These are phyloP conservation scores for Rhea americana DNA, from an alignment of 2,113 vertebrate genomes.

Conservation along the genomic window DNA sequence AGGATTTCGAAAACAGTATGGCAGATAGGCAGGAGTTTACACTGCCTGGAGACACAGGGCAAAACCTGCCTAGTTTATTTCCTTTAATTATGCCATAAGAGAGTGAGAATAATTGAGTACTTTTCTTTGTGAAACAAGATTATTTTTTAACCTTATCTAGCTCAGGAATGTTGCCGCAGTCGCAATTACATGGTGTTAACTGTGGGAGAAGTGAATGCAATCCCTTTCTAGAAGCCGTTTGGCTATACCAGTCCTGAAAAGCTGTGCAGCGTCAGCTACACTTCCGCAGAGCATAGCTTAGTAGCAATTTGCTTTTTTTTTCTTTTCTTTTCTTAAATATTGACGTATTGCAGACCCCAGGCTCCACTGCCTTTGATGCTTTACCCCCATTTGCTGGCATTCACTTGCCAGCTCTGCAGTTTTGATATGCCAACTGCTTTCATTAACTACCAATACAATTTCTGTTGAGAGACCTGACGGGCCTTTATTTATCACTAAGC, in stretches of 20 bases:
- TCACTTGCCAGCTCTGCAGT: slow-evolving; percentile 26
- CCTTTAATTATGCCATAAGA: slow-evolving; percentile 34
- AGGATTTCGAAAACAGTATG: background rate
- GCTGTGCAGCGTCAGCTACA: slow-evolving; percentile 44
- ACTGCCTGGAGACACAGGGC: slow-evolving; percentile 18
- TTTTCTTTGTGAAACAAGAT: slow-evolving; percentile 61
- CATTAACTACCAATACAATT: slow-evolving; percentile 40
- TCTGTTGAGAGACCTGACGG: slow-evolving; percentile 48
- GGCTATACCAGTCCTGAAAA: slow-evolving; percentile 62
- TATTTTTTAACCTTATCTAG: slow-evolving; percentile 60
- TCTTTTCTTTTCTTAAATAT: slow-evolving; percentile 1
- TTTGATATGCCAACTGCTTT: slow-evolving; percentile 23
- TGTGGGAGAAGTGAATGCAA: slow-evolving; percentile 62
- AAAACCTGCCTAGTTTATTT: slow-evolving; percentile 37
- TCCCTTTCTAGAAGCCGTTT: slow-evolving; percentile 48
- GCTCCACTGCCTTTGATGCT: slow-evolving; percentile 37
- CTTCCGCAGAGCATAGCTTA: slow-evolving; percentile 46
- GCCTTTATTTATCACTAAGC: slow-evolving; percentile 58
- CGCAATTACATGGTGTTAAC: slow-evolving; percentile 32
- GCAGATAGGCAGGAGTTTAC: slow-evolving; percentile 32
- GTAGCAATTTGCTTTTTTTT: slow-evolving; percentile 12
- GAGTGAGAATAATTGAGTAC: slow-evolving; percentile 54
- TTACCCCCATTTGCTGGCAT: slow-evolving; percentile 21
- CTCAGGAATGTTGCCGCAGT: slow-evolving; percentile 66
- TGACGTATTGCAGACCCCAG: slow-evolving; percentile 46